These are phyloP conservation scores for Archivesica marissinica DNA, from an alignment of 1,140 invertebrate species.

Conservation along the genomic window DNA sequence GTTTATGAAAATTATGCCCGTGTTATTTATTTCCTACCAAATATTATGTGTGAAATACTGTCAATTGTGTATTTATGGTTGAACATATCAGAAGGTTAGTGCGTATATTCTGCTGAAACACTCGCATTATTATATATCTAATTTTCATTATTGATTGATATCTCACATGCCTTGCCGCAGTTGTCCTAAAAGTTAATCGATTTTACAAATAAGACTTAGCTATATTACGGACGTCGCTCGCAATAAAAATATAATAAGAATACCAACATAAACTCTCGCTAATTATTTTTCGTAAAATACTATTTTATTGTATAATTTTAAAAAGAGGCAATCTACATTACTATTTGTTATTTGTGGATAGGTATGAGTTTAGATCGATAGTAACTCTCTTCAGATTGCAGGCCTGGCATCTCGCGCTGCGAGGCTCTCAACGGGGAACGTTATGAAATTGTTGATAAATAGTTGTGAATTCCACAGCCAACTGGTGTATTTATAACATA, in stretches of 20 bases:
- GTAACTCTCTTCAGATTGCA: constrained; percentile 12
- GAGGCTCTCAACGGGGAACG: neutral
- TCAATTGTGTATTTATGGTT: neutral
- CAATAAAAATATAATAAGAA: neutral
- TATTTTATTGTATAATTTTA: neutral
- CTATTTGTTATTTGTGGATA: constrained; percentile 35
- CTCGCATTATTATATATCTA: constrained; percentile 20
- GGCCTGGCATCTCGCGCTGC: constrained; percentile 40
- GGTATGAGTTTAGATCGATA: constrained; percentile 58
- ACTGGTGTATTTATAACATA: constrained; percentile 55
- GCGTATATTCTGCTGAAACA: neutral
- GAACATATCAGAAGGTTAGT: neutral
- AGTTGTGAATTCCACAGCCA: constrained; percentile 3
- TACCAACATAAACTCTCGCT: no score
- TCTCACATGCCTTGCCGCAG: constrained; percentile 27
- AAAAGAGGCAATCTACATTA: neutral
- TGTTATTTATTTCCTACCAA: neutral
- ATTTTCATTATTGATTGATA: constrained; percentile 32
- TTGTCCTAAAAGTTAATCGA: constrained; percentile 28
- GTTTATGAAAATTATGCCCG: no score
- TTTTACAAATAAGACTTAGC: constrained; percentile 28
- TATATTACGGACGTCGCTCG: neutral
- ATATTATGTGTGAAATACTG: neutral
- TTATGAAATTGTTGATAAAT: constrained; percentile 29
- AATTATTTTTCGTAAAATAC: no score